Evolutionary conservation across 2,888 invertebrate species (phyloP), one percentile per base, ranked within the genome.

Genomic region (Latheticus oryzae): DNA sequence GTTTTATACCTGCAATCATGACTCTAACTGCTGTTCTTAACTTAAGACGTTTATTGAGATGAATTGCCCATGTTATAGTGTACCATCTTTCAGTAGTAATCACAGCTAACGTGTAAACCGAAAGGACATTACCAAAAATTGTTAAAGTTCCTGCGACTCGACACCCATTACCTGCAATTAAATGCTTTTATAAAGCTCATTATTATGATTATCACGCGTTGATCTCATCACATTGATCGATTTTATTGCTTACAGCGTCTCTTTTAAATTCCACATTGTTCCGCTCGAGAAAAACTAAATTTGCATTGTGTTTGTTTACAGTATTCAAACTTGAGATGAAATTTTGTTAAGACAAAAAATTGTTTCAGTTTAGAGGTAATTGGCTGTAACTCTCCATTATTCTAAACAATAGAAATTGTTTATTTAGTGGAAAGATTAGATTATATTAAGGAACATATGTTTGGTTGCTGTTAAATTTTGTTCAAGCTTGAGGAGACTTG

Each of bases 61-160:
- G 84, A 62, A 86, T 83, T 12, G 85, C 84, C 78, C 84, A 83
- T 5, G 83, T 84, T 60, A 85, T 84, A 48, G 84, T 83, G 66
- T 80, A 81, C 81, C 81, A 81, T 2, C 86, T 76, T 73, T 87
- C 86, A 30, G 84, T 78, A 0, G 87, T 86, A 64, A 88, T 87
- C 23, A 87, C 81, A 0, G 86, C 83, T 65, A 88, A 76, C 0
- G 87, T 87, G 74, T 85, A 85, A 1, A 88, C 86, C 42, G 86
- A 86, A 33, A 88, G 78, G 66, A 87, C 84, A 51, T 84, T 83
- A 16, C 85, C 84, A 69, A 86, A 85, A 5, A 86, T 83, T 0
- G 86, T 86, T 40, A 88, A 76, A 69, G 86, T 87, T 1, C 88
- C 88, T 0, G 87, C 85, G 8, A 85, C 79, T 61, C 82, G 78